A percentile compares a stretch with the other conserved stretches of the same genome.
Conservation (phyloP, 2,797 vertebrate genomes). For the Echiichthys vipera region DNA sequence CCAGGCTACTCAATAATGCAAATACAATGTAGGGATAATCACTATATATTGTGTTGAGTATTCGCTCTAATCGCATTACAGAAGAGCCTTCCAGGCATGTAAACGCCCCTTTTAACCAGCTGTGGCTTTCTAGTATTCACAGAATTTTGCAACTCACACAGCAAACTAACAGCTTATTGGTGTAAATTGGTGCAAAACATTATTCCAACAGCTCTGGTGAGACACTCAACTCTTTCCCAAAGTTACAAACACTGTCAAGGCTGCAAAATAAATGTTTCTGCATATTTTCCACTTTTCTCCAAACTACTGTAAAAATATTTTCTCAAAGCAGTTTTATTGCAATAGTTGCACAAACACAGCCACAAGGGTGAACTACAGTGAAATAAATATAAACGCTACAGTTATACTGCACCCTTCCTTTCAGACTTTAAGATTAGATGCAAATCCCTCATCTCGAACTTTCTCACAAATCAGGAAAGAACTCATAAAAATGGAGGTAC, state of each 20-base stretch:
- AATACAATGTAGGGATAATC: background rate
- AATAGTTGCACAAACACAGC: background rate
- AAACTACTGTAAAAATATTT: slow-evolving; percentile 15
- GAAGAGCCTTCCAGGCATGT: slow-evolving; percentile 7
- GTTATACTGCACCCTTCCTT: background rate
- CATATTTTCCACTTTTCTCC: background rate
- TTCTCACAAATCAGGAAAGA: background rate
- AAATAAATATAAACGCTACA: background rate
- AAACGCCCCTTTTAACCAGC: slow-evolving; percentile 24
- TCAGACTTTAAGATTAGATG: background rate
- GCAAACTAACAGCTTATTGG: slow-evolving; percentile 23
- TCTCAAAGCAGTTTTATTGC: slow-evolving; percentile 6
- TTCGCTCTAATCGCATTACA: background rate
- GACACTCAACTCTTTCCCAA: slow-evolving; percentile 14
- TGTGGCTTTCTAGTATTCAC: background rate
- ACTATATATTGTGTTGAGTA: background rate
- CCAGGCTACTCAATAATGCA: slow-evolving; percentile 11
- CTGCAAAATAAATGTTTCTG: too few species aligned
- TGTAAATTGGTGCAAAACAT: slow-evolving; percentile 20
- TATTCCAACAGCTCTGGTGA: slow-evolving; percentile 30
- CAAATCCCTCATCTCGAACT: slow-evolving; percentile 16
- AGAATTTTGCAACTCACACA: slow-evolving; percentile 1
- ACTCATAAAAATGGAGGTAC: background rate
- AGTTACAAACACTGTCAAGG: slow-evolving; percentile 24
- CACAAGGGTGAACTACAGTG: slow-evolving; percentile 12